Conservation (phyloP, 37 sponge, comb jelly and placozoan species). For the Aplysina aerophoba region DNA sequence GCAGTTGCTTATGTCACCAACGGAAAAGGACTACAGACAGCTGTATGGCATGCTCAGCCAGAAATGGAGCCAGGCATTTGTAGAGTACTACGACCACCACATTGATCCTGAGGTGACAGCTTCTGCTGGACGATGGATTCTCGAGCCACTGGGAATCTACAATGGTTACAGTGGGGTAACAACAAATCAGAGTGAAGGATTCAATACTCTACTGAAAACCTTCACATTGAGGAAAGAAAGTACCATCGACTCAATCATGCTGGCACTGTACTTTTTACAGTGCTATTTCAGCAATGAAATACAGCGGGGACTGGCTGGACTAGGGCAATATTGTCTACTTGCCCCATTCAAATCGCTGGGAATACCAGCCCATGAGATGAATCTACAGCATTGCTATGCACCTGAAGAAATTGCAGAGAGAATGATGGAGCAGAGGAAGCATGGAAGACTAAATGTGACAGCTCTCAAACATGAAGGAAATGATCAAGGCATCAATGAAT, state of each 20-base stretch:
- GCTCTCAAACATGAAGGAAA: not conserved
- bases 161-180: conserved; percentile 72
- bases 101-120: conserved; percentile 8
- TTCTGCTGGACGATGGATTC: conserved; percentile 29
- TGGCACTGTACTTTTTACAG: conserved; percentile 55
- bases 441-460: not conserved
- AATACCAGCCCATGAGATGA: not conserved
- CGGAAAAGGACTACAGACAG: conserved; percentile 11
- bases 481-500: not conserved
- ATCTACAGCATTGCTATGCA: conserved; percentile 5
- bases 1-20: not conserved
- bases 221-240: conserved; percentile 58
- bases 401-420: conserved; percentile 14
- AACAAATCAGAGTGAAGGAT: conserved; percentile 65
- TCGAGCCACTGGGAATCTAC: conserved; percentile 42
- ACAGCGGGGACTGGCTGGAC: conserved; percentile 54
- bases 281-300: conserved; percentile 67
- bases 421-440: conserved; percentile 2
- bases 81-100: conserved; percentile 27
- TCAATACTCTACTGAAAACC: conserved; percentile 39
- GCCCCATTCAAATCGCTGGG: not conserved
- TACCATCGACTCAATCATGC: conserved; percentile 44
- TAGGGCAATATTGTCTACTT: conserved; percentile 48
- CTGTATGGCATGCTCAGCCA: not conserved
- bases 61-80: conserved; percentile 38